phyloP scores from a whole-genome alignment of 2,113 vertebrate genomes.

The Nycticebus coucang region DNA sequence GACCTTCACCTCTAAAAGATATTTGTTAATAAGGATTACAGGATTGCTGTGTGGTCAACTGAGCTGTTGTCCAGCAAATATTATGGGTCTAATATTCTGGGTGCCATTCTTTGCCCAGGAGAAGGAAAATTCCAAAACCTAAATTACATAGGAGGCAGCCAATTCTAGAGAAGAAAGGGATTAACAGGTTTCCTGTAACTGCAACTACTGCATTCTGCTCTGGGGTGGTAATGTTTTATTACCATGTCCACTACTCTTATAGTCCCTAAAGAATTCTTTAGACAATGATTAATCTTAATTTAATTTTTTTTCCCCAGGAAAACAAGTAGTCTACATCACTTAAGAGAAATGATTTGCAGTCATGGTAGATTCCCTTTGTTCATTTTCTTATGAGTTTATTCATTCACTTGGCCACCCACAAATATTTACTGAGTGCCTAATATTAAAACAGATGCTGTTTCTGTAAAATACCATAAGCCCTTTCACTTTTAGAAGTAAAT shows the following conservation, averaged over 20 bases:
- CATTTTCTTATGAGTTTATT: slow-evolving; percentile 45
- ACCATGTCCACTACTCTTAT: slow-evolving; percentile 53
- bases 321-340: slow-evolving; percentile 63
- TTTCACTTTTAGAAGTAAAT: slow-evolving; percentile 71
- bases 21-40: slow-evolving; percentile 16
- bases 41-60: background rate
- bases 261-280: slow-evolving; percentile 68
- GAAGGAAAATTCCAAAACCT: slow-evolving; percentile 77
- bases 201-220: slow-evolving; percentile 66
- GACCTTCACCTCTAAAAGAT: background rate
- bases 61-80: background rate
- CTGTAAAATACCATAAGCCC: slow-evolving; percentile 62
- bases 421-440: slow-evolving; percentile 35
- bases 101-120: slow-evolving; percentile 68
- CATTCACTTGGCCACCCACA: slow-evolving; percentile 43
- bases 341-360: slow-evolving; percentile 74
- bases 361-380: slow-evolving; percentile 56
- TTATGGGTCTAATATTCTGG: slow-evolving; percentile 49
- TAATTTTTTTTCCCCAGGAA: slow-evolving; percentile 33
- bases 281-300: slow-evolving; percentile 77
- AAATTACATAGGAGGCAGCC: slow-evolving; percentile 64
- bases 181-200: slow-evolving; percentile 73
- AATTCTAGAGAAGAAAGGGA: slow-evolving; percentile 48
- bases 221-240: slow-evolving; percentile 69
- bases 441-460: slow-evolving; percentile 59